These are phyloP conservation scores for Drosophila melanica DNA, from an alignment of 1,140 invertebrate genomes.

Conservation along the genomic window DNA sequence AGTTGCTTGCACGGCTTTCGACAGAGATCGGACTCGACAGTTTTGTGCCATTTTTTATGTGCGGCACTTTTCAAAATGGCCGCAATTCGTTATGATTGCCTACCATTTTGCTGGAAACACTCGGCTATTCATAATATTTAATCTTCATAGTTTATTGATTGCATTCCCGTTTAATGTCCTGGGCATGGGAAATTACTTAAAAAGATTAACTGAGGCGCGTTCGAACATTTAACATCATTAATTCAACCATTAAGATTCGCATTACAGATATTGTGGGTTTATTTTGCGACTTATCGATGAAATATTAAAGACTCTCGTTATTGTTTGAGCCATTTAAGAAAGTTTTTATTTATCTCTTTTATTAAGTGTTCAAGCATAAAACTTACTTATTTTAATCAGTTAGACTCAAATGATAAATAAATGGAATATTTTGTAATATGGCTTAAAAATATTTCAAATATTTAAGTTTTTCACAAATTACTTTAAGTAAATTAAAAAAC, in stretches of 20 bases:
- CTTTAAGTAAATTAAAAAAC: neutral
- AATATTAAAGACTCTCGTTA: neutral
- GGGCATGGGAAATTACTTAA: slow-evolving; percentile 11
- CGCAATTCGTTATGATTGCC: slow-evolving; percentile 19
- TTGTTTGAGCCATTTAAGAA: neutral
- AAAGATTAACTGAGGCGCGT: slow-evolving; percentile 1
- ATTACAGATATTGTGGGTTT: neutral
- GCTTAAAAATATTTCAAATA: no score
- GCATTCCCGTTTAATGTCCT: slow-evolving; percentile 16
- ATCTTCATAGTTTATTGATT: slow-evolving; percentile 18
- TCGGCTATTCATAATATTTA: slow-evolving; percentile 1
- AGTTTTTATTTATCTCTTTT: no score
- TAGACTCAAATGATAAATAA: no score
- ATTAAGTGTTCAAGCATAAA: no score
- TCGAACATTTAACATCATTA: neutral
- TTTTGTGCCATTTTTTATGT: slow-evolving; percentile 10
- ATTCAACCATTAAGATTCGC: neutral
- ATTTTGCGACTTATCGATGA: neutral
- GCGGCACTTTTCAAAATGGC: slow-evolving; percentile 31
- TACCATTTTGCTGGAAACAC: slow-evolving; percentile 1
- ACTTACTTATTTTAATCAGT: no score
- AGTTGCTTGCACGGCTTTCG: slow-evolving; percentile 12
- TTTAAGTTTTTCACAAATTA: no score
- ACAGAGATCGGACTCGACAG: neutral
- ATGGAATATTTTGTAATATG: no score